These are phyloP conservation scores for Hydra vulgaris DNA, from an alignment of 30 jellyfish, hydroid and myxozoan species.

Conservation along the genomic window DNA sequence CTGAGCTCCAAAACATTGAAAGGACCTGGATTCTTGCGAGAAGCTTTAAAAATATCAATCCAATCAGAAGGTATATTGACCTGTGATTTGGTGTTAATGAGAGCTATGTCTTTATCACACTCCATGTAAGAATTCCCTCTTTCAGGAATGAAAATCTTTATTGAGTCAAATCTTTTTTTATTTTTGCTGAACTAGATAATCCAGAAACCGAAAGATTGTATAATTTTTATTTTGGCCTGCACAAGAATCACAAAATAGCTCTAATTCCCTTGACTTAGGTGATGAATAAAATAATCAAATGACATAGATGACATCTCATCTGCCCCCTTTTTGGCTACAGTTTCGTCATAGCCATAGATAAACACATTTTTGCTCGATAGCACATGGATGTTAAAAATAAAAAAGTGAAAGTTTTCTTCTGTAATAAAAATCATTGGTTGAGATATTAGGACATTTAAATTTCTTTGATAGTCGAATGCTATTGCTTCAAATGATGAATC, in stretches of 20 bases:
- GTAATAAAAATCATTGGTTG: neutral
- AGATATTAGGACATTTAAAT: neutral
- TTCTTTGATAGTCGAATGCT: neutral
- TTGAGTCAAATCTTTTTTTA: neutral
- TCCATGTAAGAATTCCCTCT: neutral
- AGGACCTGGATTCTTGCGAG: neutral
- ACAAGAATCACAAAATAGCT: neutral
- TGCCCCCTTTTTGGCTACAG: neutral
- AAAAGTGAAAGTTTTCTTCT: neutral
- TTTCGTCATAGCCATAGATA: neutral
- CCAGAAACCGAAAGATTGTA: neutral
- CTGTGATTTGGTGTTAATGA: no score
- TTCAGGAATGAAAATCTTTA: neutral
- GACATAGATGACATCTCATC: neutral
- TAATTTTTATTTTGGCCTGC: neutral
- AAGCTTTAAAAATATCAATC: neutral
- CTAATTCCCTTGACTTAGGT: neutral
- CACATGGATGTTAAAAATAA: neutral
- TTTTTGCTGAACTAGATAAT: neutral
- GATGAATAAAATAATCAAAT: neutral
- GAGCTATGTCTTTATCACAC: no score
- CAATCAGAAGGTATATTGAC: neutral
- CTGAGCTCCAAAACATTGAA: neutral
- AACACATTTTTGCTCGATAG: neutral
- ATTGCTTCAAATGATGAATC: neutral